phyloP scores from a whole-genome alignment of 2,888 invertebrate species.

The Cataglyphis cursor region DNA sequence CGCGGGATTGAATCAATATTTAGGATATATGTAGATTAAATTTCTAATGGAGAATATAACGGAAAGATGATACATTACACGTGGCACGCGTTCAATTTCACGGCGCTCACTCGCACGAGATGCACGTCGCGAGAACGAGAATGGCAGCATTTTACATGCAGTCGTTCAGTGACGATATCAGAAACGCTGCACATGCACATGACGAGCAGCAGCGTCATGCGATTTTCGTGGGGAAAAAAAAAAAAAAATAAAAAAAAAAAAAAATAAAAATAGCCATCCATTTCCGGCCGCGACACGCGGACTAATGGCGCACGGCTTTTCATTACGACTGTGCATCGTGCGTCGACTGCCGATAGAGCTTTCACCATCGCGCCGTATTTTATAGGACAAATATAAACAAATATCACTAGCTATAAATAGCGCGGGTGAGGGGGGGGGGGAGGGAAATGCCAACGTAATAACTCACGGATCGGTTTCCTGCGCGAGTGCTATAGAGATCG shows the following conservation, averaged over 20 bases:
- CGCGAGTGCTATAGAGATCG: conserved; percentile 19
- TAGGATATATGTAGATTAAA: not conserved
- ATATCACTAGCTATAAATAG: conserved; percentile 50
- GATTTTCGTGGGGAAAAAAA: conserved; percentile 64
- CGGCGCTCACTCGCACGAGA: conserved; percentile 46
- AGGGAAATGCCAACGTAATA: conserved; percentile 41
- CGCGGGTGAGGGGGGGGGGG: not conserved
- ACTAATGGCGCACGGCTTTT: conserved; percentile 55
- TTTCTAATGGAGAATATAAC: conserved; percentile 32
- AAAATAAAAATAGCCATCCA: conserved; percentile 72
- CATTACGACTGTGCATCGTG: conserved; percentile 51
- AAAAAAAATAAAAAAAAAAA: conserved; percentile 71
- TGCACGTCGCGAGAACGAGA: conserved; percentile 28
- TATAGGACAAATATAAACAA: conserved; percentile 56
- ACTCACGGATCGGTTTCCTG: conserved; percentile 39
- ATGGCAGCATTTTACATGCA: conserved; percentile 51
- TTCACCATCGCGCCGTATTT: conserved; percentile 52
- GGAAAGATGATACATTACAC: conserved; percentile 50
- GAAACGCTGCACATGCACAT: conserved; percentile 47
- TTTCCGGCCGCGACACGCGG: conserved; percentile 67
- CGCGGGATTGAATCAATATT: conserved; percentile 5
- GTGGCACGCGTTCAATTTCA: conserved; percentile 66
- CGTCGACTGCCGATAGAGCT: conserved; percentile 56
- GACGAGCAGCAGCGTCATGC: conserved; percentile 45
- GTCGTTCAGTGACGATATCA: conserved; percentile 52